Base-by-base conservation (phyloP, 2,113 vertebrate genomes). In the Orthonyx spaldingii region DNA sequence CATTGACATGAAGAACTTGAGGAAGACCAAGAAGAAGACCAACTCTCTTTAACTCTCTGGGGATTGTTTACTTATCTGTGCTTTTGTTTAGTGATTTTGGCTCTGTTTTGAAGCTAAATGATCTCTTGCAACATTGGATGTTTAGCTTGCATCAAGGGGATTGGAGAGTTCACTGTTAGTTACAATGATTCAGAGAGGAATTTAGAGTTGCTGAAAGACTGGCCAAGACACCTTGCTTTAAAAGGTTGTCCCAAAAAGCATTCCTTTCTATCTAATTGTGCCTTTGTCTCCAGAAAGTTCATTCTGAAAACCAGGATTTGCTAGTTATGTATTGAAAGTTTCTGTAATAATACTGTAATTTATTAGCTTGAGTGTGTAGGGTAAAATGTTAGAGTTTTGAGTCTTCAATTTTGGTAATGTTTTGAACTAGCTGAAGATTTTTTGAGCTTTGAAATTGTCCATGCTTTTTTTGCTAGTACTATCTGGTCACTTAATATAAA, bases 141-240 rank as follows among this genome's bases (percentile, higher is more conserved):
- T 72, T 50, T 74, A 42, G 23, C 49, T 76, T 83, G 59, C 63
- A 30, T 39, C 56, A 69, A 66, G 56, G 61, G 74, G 90, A 23
- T 95, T 97, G 84, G 87, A 93, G 65, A 90, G 71, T 39, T 84
- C 78, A 69, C 35, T 94, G 88, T 97, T 94, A 97, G 59, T 98
- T 98, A 65, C 97, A 87, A 74, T 97, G 96, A 83, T 90, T 87
- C 82, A 75, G 42, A 88, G 80, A 86, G 87, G 89, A 98, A 96
- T 97, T 97, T 97, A 56, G 49, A 84, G 30, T 46, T 68, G 10
- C 33, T 47, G 64, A 84, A 91, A 47, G 82, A 52, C 37, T 60
- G 33, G 26, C 39, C 69, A 78, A 66, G 47, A 35, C 20, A 49
- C 10, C 3, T 88, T 63, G 11, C 27, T 80, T 75, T 90, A 47